These are phyloP conservation scores for Rhogogaster chlorosoma DNA, from an alignment of 2,888 invertebrate species.

Conservation along the genomic window DNA sequence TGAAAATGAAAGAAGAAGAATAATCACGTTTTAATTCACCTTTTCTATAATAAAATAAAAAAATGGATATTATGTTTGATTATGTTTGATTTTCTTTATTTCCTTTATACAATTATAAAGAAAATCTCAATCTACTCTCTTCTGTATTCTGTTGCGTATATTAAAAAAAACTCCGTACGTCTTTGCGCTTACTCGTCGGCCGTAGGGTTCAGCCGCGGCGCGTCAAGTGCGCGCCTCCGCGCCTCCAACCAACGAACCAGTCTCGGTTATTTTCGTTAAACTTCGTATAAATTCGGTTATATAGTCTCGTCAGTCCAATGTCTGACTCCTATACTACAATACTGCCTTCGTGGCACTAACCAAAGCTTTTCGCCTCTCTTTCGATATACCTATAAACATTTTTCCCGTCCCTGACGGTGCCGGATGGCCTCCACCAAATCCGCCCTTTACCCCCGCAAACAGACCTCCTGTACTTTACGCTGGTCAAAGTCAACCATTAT, in stretches of 20 bases:
- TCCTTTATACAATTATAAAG: background rate
- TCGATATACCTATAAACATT: constrained; percentile 38
- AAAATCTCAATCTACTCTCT: background rate
- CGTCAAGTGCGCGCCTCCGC: constrained; percentile 56
- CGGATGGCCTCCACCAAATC: constrained; percentile 32
- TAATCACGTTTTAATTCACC: background rate
- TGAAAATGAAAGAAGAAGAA: background rate
- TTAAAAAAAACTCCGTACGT: background rate
- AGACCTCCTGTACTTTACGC: background rate
- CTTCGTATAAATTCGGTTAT: constrained; percentile 17
- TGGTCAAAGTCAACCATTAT: background rate
- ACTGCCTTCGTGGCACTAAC: constrained; percentile 44
- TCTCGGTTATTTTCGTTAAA: constrained; percentile 34
- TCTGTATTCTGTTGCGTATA: background rate
- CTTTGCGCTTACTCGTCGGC: constrained; percentile 43
- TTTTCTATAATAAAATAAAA: background rate
- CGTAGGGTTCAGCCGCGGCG: constrained; percentile 52
- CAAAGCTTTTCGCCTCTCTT: constrained; percentile 43
- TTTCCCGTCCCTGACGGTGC: constrained; percentile 43
- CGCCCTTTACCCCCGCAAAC: constrained; percentile 28
- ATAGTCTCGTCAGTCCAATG: constrained; percentile 8
- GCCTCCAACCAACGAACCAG: constrained; percentile 50
- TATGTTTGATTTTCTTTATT: background rate
- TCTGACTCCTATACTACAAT: constrained; percentile 3
- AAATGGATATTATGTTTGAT: background rate